Percentiles rank a stretch among this genome's conserved stretches.
These are phyloP conservation scores for Selene dorsalis DNA, from an alignment of 2,797 vertebrate species.

Conservation along the genomic window DNA sequence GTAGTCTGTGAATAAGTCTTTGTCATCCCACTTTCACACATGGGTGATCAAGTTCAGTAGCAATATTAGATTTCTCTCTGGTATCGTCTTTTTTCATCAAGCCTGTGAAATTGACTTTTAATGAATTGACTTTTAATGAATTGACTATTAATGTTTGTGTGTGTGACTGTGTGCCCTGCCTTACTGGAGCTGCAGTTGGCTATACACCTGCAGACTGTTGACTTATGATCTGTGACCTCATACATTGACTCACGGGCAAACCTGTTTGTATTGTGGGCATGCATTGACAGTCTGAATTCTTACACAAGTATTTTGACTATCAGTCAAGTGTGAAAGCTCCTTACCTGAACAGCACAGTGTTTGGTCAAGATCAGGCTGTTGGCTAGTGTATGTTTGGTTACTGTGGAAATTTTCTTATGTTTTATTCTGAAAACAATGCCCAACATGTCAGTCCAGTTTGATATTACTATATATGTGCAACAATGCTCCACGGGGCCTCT, in stretches of 20 bases:
- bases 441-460: conserved; percentile 3
- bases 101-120: background rate
- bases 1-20: background rate
- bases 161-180: too few species aligned
- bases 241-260: background rate
- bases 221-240: background rate
- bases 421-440: background rate
- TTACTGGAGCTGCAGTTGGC: background rate
- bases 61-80: background rate
- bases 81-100: background rate
- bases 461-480: conserved; percentile 27
- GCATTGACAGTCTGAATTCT: conserved; percentile 34
- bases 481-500: background rate
- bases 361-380: background rate
- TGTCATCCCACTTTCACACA: background rate
- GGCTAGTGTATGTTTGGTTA: background rate
- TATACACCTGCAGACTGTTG: background rate
- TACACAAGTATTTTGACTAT: conserved; percentile 8
- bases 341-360: conserved; percentile 7
- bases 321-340: conserved; percentile 27
- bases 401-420: background rate
- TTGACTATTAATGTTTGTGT: background rate
- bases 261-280: conserved; percentile 39
- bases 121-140: background rate
- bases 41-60: background rate